Evolutionary conservation across 1,140 invertebrate species (phyloP).

Genomic region (Lamellibrachia luymesi): DNA sequence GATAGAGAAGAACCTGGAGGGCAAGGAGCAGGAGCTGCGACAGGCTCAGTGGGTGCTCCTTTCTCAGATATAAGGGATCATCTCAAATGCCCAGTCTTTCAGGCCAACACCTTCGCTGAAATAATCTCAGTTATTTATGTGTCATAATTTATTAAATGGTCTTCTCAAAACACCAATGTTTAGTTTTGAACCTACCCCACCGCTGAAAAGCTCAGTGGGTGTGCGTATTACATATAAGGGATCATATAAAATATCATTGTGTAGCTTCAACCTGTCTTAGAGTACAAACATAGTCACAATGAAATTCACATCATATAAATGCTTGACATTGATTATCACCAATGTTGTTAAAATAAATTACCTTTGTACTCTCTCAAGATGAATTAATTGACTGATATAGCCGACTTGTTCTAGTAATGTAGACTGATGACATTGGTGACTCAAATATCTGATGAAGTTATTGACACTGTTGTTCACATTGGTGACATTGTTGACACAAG

Average conservation of each 20-base stretch:
- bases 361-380: no score
- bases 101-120: background rate
- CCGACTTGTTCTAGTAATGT: background rate
- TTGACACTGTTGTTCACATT: background rate
- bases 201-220: background rate
- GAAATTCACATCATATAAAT: background rate
- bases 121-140: no score
- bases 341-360: background rate
- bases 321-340: background rate
- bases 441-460: background rate
- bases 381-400: background rate
- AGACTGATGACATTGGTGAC: background rate
- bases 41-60: slow-evolving; percentile 58
- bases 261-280: background rate
- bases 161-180: no score
- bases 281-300: background rate
- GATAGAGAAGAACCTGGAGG: slow-evolving; percentile 58
- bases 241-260: background rate
- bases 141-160: no score
- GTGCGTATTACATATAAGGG: background rate
- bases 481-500: background rate
- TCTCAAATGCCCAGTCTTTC: background rate
- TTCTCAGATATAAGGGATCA: background rate
- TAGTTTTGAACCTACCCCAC: no score
- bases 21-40: slow-evolving; percentile 61